These are phyloP conservation scores for Tenthredo notha DNA, from an alignment of 2,888 invertebrate genomes.

Conservation along the genomic window DNA sequence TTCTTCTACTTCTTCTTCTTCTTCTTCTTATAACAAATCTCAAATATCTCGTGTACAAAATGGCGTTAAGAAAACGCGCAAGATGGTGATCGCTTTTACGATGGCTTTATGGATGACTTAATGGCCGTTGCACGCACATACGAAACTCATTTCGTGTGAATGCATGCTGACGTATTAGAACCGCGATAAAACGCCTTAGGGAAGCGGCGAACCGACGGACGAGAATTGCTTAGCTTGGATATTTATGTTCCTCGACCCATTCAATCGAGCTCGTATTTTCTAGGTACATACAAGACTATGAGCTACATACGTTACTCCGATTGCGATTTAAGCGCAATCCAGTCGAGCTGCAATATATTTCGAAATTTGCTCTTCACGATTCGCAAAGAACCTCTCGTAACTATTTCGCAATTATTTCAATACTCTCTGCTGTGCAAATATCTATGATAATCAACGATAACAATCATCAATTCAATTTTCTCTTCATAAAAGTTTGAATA, in stretches of 20 bases:
- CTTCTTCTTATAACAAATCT: neutral
- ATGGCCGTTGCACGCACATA: slow-evolving; percentile 62
- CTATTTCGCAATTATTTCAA: neutral
- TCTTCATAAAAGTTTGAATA: neutral
- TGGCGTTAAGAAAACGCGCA: slow-evolving; percentile 52
- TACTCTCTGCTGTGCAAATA: neutral
- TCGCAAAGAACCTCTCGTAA: neutral
- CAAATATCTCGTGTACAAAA: slow-evolving; percentile 16
- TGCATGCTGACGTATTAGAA: slow-evolving; percentile 63
- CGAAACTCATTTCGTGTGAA: slow-evolving; percentile 63
- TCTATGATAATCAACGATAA: neutral
- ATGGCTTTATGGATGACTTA: slow-evolving; percentile 68
- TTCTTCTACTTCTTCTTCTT: neutral
- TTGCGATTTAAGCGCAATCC: neutral
- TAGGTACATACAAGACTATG: neutral
- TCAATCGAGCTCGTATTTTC: slow-evolving; percentile 19
- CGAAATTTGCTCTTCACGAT: neutral
- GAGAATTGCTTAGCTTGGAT: slow-evolving; percentile 29
- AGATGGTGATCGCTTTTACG: slow-evolving; percentile 69
- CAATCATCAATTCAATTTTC: no score
- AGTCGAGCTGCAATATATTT: neutral
- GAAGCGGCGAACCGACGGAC: slow-evolving; percentile 32
- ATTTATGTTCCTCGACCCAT: slow-evolving; percentile 38
- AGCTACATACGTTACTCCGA: neutral
- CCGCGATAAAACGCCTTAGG: slow-evolving; percentile 52